phyloP scores from a whole-genome alignment of 2,797 vertebrate genomes.

The Syndactyla subalaris region DNA sequence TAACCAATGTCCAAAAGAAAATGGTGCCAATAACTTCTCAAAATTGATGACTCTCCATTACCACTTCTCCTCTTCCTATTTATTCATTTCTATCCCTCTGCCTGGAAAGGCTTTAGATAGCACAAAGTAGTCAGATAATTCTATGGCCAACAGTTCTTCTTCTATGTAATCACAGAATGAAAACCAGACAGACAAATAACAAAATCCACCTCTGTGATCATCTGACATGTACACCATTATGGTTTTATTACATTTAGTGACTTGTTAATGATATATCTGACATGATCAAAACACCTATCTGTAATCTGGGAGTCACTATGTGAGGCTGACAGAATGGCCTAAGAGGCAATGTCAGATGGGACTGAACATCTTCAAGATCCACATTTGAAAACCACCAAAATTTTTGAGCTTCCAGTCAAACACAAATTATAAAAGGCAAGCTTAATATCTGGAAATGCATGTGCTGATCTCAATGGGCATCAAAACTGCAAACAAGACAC shows the following conservation, averaged over 20 bases:
- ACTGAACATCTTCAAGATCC: background rate
- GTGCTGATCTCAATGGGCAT: background rate
- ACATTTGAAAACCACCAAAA: background rate
- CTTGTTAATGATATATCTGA: background rate
- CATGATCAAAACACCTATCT: background rate
- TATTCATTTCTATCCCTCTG: background rate
- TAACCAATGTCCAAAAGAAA: background rate
- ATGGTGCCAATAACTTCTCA: background rate
- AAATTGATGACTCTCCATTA: background rate
- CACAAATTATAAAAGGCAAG: background rate
- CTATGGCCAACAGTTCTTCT: background rate
- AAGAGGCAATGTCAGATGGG: background rate
- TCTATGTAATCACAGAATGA: background rate
- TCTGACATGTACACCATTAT: background rate
- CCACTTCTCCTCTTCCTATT: background rate
- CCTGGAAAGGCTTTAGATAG: background rate
- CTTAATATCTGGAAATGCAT: background rate
- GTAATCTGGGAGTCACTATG: background rate
- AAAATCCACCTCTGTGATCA: background rate
- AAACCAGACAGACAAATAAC: background rate
- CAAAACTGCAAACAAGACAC: background rate
- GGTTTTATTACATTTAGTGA: background rate
- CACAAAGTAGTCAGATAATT: background rate
- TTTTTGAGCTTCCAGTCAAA: background rate
- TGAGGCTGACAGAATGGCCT: background rate